Conservation (phyloP, 2,888 invertebrate genomes). For the Chloroclystis v-ata region DNA sequence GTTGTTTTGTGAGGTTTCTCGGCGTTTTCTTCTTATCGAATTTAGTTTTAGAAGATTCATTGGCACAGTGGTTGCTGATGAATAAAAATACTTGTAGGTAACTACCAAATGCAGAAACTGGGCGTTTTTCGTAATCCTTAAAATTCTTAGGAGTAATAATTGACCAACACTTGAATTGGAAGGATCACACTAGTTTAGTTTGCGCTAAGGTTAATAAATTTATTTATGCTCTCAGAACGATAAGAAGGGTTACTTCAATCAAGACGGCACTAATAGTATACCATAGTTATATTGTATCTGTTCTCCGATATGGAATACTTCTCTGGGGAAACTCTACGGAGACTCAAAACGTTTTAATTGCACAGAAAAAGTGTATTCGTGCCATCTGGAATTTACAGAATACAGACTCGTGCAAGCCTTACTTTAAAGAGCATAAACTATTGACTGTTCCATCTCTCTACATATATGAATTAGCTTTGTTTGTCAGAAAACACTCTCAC, state of each 20-base stretch:
- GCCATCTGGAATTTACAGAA: too few relatives aligned
- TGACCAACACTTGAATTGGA: neutral
- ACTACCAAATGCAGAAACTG: too few relatives aligned
- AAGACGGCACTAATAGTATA: neutral
- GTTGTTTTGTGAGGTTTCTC: constrained; percentile 1
- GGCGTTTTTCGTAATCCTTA: too few relatives aligned
- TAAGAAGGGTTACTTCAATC: neutral
- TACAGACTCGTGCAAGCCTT: too few relatives aligned
- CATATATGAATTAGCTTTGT: too few relatives aligned
- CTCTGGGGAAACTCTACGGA: neutral
- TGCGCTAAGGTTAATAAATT: neutral
- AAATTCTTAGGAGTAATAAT: neutral
- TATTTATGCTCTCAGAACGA: neutral
- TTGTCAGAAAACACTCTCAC: too few relatives aligned
- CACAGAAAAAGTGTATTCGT: neutral
- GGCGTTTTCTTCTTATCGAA: too few relatives aligned
- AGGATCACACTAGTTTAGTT: neutral
- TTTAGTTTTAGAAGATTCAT: too few relatives aligned
- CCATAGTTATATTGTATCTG: neutral
- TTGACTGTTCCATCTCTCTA: too few relatives aligned
- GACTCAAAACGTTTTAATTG: neutral
- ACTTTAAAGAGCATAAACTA: too few relatives aligned
- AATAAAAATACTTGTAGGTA: too few relatives aligned
- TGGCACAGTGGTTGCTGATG: too few relatives aligned
- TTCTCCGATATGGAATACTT: neutral